phyloP scores from a whole-genome alignment of 2,888 invertebrate genomes.

The Chalcosyrphus nemorum region DNA sequence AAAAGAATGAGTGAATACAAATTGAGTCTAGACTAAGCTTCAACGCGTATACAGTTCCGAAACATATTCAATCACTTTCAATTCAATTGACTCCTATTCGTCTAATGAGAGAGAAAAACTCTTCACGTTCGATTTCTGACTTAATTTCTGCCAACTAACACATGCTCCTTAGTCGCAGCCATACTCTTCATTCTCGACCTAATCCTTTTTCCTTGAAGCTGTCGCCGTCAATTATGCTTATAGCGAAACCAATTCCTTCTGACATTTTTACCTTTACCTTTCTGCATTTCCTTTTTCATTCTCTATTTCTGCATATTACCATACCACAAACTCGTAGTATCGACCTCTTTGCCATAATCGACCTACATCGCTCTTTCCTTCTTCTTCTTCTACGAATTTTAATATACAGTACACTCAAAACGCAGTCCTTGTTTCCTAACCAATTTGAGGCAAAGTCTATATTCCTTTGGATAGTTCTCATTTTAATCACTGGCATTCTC shows the following conservation, averaged over 20 bases:
- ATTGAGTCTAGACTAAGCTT: too few relatives aligned
- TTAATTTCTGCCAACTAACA: neutral
- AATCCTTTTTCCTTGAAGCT: neutral
- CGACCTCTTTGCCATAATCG: neutral
- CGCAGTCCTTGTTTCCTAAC: neutral
- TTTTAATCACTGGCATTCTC: conserved; percentile 56
- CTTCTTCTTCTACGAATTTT: neutral
- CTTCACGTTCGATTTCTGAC: neutral
- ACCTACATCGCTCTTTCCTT: neutral
- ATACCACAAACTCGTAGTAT: too few relatives aligned
- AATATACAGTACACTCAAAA: conserved; percentile 5
- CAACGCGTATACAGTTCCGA: too few relatives aligned
- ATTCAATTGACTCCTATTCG: too few relatives aligned
- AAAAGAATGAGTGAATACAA: too few relatives aligned
- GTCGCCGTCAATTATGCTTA: neutral
- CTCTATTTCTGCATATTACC: neutral
- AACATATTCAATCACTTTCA: too few relatives aligned
- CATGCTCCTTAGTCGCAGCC: too few relatives aligned
- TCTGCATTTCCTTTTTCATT: neutral
- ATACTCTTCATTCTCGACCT: neutral
- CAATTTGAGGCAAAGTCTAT: conserved; percentile 19
- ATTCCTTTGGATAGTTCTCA: conserved; percentile 17
- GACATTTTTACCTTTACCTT: neutral
- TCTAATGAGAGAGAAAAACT: neutral
- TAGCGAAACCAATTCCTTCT: neutral